Percentiles rank a stretch among this genome's conserved stretches.
phyloP scores from a whole-genome alignment of 1,140 invertebrate genomes.

The Colletes gigas region DNA sequence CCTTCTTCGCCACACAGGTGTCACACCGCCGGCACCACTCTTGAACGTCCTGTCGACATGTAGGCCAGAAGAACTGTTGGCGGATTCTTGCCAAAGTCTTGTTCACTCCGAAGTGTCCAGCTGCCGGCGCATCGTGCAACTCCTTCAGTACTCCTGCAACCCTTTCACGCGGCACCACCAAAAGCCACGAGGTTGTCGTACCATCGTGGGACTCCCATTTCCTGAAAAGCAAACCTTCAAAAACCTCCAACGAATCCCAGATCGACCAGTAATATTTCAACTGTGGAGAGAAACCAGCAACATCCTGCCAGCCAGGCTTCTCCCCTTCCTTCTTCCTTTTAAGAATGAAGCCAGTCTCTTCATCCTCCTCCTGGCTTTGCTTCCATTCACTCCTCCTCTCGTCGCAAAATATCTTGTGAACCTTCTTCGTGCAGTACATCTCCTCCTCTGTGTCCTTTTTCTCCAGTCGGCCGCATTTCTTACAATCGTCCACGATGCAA shows the following conservation, averaged over 20 bases:
- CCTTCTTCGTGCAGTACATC: not conserved
- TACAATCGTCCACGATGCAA: not conserved
- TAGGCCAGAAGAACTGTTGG: not conserved
- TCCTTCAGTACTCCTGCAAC: not conserved
- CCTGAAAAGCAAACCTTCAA: not conserved
- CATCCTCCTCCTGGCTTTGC: not conserved
- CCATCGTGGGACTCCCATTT: conserved; percentile 4
- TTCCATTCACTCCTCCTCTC: not conserved
- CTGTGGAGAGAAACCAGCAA: too few species aligned
- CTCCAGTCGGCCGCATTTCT: not conserved
- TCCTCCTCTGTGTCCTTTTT: not conserved
- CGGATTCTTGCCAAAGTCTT: not conserved
- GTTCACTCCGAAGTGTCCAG: not conserved
- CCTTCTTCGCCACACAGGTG: not conserved
- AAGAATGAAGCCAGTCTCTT: not conserved
- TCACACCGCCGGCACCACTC: not conserved
- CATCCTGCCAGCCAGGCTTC: not conserved
- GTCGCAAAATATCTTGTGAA: not conserved
- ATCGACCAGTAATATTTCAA: not conserved
- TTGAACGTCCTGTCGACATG: not conserved
- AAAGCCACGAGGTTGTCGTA: not conserved
- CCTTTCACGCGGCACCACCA: not conserved
- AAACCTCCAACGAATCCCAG: conserved; percentile 9
- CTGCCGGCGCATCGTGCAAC: not conserved
- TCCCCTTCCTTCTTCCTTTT: not conserved